A percentile compares a stretch with the other conserved stretches of the same genome.
phyloP scores from a whole-genome alignment of 2,888 invertebrate genomes.

The Gymnocheta viridis region DNA sequence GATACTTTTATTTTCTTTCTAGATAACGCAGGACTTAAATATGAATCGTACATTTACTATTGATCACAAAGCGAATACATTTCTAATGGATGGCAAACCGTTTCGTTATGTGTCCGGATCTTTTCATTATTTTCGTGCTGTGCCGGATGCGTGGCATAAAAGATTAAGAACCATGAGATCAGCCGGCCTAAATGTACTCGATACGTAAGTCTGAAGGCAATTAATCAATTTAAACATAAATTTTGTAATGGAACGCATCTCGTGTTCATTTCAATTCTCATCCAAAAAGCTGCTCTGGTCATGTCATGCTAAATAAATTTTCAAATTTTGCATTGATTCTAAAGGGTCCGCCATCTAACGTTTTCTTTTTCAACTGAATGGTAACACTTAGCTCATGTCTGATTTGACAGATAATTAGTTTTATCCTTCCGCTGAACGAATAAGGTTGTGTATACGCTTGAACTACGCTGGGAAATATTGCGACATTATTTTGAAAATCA shows the following conservation, averaged over 20 bases:
- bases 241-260: too few relatives aligned
- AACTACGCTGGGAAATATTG: too few relatives aligned
- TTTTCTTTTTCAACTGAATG: too few relatives aligned
- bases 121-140: conserved; percentile 94
- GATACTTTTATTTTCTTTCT: too few relatives aligned
- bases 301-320: too few relatives aligned
- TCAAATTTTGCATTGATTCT: too few relatives aligned
- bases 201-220: conserved; percentile 87
- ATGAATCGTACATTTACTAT: conserved; percentile 79
- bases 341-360: too few relatives aligned
- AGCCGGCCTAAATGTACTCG: conserved; percentile 92
- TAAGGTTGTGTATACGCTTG: too few relatives aligned
- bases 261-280: background rate
- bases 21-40: background rate
- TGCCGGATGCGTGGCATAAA: conserved; percentile 90
- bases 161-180: conserved; percentile 89
- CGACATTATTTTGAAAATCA: too few relatives aligned
- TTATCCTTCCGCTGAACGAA: too few relatives aligned
- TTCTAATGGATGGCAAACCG: conserved; percentile 87
- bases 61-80: conserved; percentile 85
- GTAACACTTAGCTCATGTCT: too few relatives aligned
- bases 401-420: too few relatives aligned
- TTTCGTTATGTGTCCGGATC: conserved; percentile 89
- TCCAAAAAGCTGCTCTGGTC: background rate
- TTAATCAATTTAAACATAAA: background rate